A percentile compares a stretch with the other conserved stretches of the same genome.
Evolutionary conservation across 2,797 vertebrate species (phyloP).

Genomic region (Anomalospiza imberbis): DNA sequence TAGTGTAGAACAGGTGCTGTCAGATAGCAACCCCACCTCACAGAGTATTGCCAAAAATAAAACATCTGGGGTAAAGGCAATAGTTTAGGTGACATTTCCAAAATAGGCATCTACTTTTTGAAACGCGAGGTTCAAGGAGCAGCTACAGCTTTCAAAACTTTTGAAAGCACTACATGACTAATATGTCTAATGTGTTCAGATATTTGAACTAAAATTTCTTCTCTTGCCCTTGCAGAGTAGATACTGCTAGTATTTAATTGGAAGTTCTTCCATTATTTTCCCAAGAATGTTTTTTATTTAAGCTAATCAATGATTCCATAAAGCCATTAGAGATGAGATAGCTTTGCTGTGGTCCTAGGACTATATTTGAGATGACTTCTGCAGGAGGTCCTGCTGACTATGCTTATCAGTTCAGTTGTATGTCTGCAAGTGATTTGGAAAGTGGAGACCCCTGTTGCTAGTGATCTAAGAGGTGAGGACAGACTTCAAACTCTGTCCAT

Average conservation of each 20-base stretch:
- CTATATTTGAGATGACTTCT: neutral
- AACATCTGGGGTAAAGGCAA: neutral
- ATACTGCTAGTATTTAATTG: neutral
- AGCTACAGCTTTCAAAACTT: neutral
- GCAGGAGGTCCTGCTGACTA: neutral
- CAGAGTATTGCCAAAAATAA: slow-evolving; percentile 8
- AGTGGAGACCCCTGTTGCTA: neutral
- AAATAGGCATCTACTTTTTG: neutral
- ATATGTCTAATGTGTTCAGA: neutral
- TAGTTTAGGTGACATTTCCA: neutral
- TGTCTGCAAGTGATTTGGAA: neutral
- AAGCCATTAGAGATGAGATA: neutral
- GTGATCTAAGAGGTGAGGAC: neutral
- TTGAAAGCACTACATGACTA: neutral
- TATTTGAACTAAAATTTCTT: neutral
- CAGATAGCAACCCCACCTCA: neutral
- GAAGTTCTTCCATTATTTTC: neutral
- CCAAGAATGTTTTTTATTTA: neutral
- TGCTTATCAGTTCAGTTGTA: neutral
- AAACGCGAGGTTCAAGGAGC: neutral
- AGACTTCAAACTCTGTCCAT: neutral
- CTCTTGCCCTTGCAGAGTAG: neutral
- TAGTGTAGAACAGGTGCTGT: neutral
- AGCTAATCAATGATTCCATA: neutral
- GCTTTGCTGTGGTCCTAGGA: neutral